Conservation (phyloP, 2,888 invertebrate species). For the Mechanitis mazaeus region DNA sequence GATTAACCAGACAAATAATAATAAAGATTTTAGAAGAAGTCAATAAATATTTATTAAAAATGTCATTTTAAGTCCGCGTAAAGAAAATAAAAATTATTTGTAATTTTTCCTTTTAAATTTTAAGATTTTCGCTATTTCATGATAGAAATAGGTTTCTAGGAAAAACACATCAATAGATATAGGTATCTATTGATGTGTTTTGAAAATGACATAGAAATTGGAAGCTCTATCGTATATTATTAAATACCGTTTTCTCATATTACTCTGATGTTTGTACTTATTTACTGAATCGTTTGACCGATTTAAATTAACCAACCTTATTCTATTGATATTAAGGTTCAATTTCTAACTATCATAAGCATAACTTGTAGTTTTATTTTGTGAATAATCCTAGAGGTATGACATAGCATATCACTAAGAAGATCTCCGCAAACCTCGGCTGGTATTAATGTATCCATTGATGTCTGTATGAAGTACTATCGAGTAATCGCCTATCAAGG, state of each 20-base stretch:
- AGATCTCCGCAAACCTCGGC: slow-evolving; percentile 18
- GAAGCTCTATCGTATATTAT: too few species aligned
- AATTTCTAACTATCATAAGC: neutral
- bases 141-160: too few species aligned
- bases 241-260: slow-evolving; percentile 22
- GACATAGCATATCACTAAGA: slow-evolving; percentile 22
- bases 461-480: slow-evolving; percentile 4
- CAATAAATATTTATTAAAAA: too few species aligned
- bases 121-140: too few species aligned
- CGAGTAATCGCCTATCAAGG: slow-evolving; percentile 1
- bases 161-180: too few species aligned
- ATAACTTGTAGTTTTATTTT: slow-evolving; percentile 4
- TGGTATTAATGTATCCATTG: slow-evolving; percentile 4
- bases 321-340: neutral
- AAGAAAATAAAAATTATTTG: too few species aligned
- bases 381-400: slow-evolving; percentile 17
- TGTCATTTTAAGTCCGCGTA: too few species aligned
- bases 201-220: too few species aligned
- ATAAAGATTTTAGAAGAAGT: too few species aligned
- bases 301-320: neutral
- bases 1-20: too few species aligned
- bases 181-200: too few species aligned
- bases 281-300: neutral
- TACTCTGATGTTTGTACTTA: slow-evolving; percentile 11
- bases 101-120: too few species aligned